Evolutionary conservation across 2,888 invertebrate species (phyloP), one percentile per base, ranked within the genome.

Genomic region (Linyphia triangularis): DNA sequence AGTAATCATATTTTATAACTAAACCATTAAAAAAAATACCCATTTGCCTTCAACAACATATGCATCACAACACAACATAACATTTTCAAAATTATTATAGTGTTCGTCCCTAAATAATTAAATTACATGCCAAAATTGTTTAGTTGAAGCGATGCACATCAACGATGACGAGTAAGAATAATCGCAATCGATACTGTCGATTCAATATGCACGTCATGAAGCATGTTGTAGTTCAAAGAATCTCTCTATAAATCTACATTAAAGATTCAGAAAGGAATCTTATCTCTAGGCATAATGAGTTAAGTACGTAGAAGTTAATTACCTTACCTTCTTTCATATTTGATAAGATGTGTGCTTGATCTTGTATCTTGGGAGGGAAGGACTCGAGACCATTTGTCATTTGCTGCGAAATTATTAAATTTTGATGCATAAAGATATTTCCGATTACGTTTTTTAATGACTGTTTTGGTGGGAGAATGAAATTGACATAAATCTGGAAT

Each of bases 211-310:
- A 33, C 59, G 37, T 59, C 69, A 70, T 65, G 79, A 43, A 28
- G 37, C 65, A 63, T 16, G 19, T 22, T 5, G n/a, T 40, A 7
- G 28, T n/a, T 16, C 22, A 5, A 22, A 22, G 28, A 72, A 82
- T 82, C 82, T 75, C 69, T 67, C 37, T 67, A 75, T 77, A 85
- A 85, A 75, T 85, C 77, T 85, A 22, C 67, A 77, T 75, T 59
- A 85, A 77, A 85, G 67, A 69, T 77, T 67, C 77, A 85, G 51
- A 40, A 59, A 69, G 75, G 77, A 85, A 85, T 77, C 84, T 85
- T 85, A 85, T 69, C 84, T 77, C 13, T 65, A 16, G 37, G 37
- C 57, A n/a, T 85, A 85, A 85, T 85, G 84, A 85, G 84, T 77
- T 77, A 85, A 85, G 77, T 77, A 67, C 28, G 67, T 57, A 57